Evolutionary conservation across 2,888 invertebrate species (phyloP).

Genomic region (Leptarthrus brevirostris): DNA sequence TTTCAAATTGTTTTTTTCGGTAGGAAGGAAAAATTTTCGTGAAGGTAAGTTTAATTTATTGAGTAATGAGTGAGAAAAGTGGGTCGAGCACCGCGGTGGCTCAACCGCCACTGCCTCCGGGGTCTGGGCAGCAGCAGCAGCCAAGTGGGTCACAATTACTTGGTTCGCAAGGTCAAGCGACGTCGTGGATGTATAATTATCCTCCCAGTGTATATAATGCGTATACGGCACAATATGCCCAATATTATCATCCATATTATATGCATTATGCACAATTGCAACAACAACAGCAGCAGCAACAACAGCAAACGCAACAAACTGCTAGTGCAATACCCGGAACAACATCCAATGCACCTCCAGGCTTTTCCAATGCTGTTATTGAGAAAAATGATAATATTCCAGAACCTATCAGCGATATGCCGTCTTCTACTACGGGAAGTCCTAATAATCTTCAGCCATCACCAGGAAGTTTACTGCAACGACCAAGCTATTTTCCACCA

Average conservation of each 20-base stretch:
- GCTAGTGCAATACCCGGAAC: constrained; percentile 57
- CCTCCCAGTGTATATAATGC: constrained; percentile 50
- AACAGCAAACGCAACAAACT: constrained; percentile 60
- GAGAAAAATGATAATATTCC: constrained; percentile 56
- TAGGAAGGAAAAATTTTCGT: neutral
- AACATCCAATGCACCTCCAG: constrained; percentile 68
- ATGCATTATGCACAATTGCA: constrained; percentile 56
- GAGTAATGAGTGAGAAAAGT: constrained; percentile 52
- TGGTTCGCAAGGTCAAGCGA: constrained; percentile 15
- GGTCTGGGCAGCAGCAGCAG: constrained; percentile 13
- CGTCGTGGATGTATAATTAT: constrained; percentile 53
- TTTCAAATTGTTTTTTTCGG: constrained; percentile 11
- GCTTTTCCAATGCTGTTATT: constrained; percentile 67
- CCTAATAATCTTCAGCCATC: constrained; percentile 62
- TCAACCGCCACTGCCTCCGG: constrained; percentile 35
- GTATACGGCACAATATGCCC: constrained; percentile 53
- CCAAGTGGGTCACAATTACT: constrained; percentile 39
- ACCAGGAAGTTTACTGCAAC: constrained; percentile 61
- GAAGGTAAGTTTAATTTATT: constrained; percentile 48
- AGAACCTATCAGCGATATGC: constrained; percentile 66
- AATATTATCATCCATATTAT: constrained; percentile 56
- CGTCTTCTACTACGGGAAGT: constrained; percentile 73
- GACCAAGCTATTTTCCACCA: constrained; percentile 61
- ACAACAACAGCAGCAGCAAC: constrained; percentile 58
- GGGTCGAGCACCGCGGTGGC: constrained; percentile 52